Percentiles rank a stretch among this genome's conserved stretches.
Conservation (phyloP, 2,113 vertebrate species). For the Meles meles region DNA sequence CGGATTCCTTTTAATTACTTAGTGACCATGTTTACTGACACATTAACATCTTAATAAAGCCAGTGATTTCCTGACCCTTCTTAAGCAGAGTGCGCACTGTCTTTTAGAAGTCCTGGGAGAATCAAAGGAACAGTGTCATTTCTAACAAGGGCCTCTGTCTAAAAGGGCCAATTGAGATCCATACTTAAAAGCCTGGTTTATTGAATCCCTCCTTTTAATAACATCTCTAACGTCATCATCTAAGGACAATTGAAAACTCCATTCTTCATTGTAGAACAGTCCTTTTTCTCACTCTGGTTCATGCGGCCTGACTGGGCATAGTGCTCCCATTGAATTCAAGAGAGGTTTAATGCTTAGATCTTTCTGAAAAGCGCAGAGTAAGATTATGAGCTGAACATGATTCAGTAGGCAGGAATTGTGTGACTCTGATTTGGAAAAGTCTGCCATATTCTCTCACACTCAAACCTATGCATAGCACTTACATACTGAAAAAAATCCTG, state of each 20-base stretch:
- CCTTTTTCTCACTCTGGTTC: neutral
- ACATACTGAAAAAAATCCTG: neutral
- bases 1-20: neutral
- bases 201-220: constrained; percentile 10
- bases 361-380: neutral
- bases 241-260: constrained; percentile 19
- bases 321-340: neutral
- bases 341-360: neutral
- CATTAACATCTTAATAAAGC: neutral
- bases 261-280: constrained; percentile 8
- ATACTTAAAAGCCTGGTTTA: neutral
- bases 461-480: neutral
- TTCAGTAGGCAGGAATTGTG: neutral
- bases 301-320: neutral
- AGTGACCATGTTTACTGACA: neutral
- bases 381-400: neutral
- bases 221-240: neutral
- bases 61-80: neutral
- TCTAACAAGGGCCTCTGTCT: neutral
- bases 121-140: neutral
- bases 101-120: neutral
- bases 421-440: neutral
- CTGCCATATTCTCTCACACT: neutral
- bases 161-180: neutral
- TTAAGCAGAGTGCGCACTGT: neutral